Evolutionary conservation across 2,113 vertebrate genomes (phyloP).

Genomic region (Hiodon alosoides): DNA sequence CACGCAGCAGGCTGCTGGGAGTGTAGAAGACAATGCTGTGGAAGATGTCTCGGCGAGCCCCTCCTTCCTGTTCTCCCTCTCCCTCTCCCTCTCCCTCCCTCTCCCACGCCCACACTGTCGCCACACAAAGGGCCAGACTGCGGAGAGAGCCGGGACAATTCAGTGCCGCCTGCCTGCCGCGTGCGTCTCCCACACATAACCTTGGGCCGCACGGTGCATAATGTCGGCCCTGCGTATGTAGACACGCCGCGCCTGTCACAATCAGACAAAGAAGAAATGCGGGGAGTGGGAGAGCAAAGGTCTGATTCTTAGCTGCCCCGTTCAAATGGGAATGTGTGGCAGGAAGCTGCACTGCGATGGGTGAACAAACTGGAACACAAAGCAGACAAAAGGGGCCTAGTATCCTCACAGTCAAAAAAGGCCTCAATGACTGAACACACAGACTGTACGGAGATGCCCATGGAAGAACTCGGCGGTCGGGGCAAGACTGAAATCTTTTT

Average conservation of each 20-base stretch:
- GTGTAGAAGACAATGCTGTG: constrained; percentile 46
- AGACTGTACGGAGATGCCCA: too few relatives aligned
- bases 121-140: constrained; percentile 8
- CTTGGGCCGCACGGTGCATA: constrained; percentile 5
- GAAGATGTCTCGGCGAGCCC: constrained; percentile 19
- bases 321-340: too few relatives aligned
- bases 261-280: too few relatives aligned
- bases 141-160: background rate
- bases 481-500: too few relatives aligned
- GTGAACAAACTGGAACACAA: background rate
- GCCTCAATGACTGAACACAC: too few relatives aligned
- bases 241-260: background rate
- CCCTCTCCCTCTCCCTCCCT: background rate
- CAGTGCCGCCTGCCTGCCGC: background rate
- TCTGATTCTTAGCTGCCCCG: too few relatives aligned
- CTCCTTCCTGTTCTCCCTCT: constrained; percentile 27
- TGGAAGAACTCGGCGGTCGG: too few relatives aligned
- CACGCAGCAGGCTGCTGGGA: constrained; percentile 9
- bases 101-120: constrained; percentile 15
- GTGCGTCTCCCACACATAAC: constrained; percentile 9
- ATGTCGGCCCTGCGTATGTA: background rate
- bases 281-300: too few relatives aligned
- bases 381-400: too few relatives aligned
- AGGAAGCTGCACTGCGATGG: background rate
- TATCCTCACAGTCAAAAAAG: too few relatives aligned